Conservation (phyloP, 2,113 vertebrate genomes). For the Onychostoma macrolepis region DNA sequence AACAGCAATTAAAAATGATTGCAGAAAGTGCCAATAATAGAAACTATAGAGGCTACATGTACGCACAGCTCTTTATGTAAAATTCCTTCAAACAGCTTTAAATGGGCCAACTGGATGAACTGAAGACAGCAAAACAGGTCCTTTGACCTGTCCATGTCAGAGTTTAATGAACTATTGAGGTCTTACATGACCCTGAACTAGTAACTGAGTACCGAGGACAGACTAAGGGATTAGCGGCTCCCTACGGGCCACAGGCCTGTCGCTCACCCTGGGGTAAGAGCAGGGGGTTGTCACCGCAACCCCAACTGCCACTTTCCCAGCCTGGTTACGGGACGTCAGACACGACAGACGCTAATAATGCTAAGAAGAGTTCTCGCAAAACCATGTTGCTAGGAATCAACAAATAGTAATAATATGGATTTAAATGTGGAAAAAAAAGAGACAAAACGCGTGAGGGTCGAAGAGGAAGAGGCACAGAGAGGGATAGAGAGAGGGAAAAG, state of each 20-base stretch:
- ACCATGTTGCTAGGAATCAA: not conserved
- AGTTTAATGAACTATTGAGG: conserved; percentile 28
- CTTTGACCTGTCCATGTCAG: conserved; percentile 28
- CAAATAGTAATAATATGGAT: not conserved
- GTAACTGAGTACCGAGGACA: conserved; percentile 35
- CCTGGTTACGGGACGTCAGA: not conserved
- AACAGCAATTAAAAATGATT: not conserved
- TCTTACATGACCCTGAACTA: conserved; percentile 48
- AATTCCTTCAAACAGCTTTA: not conserved
- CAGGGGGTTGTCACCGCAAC: conserved; percentile 36
- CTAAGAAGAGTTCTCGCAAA: not conserved
- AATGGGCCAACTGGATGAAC: not conserved
- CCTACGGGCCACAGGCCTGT: conserved; percentile 32
- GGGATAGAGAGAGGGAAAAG: not conserved
- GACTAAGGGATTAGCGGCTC: conserved; percentile 32
- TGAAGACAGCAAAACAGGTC: conserved; percentile 9
- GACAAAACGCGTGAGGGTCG: not conserved
- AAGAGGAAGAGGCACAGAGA: conserved; percentile 2
- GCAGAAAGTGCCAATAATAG: not conserved
- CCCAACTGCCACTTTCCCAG: conserved; percentile 41
- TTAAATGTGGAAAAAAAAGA: not conserved
- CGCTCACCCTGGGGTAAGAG: conserved; percentile 19
- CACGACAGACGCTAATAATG: not conserved
- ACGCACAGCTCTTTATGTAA: not conserved
- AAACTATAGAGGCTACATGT: not conserved